Evolutionary conservation across 2,113 vertebrate genomes (phyloP).

Genomic region (Muscicapa adusta): DNA sequence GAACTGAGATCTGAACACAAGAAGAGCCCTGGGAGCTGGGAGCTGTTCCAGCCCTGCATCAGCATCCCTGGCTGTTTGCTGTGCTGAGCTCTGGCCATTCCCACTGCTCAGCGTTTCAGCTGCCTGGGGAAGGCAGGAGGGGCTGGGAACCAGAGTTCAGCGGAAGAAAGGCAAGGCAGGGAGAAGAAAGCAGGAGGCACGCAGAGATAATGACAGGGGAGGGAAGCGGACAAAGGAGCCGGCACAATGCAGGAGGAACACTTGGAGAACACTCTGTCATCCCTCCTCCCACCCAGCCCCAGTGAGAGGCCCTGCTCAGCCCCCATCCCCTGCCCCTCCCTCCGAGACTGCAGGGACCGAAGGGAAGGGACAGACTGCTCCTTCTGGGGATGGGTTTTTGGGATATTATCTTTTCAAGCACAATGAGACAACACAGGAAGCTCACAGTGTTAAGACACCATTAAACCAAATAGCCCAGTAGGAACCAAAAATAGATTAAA

Average conservation of each 20-base stretch:
- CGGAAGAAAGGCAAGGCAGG: not conserved
- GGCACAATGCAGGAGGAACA: constrained; percentile 17
- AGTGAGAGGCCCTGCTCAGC: not conserved
- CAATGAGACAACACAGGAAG: not conserved
- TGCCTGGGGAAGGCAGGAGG: not conserved
- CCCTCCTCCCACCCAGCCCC: not conserved
- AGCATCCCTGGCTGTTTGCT: not conserved
- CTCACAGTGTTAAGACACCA: not conserved
- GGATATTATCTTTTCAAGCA: not conserved
- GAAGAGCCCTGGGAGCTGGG: not conserved
- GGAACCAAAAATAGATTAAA: not conserved
- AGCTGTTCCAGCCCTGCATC: accelerated
- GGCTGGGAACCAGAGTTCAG: not conserved
- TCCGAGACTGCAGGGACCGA: not conserved
- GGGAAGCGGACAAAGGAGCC: constrained; percentile 19
- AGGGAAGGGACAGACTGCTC: not conserved
- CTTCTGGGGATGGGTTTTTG: not conserved
- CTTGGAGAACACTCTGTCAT: not conserved
- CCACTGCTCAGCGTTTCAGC: not conserved
- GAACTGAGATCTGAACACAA: not conserved
- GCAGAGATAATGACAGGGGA: constrained; percentile 59
- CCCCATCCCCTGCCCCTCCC: not conserved
- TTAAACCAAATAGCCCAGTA: not conserved
- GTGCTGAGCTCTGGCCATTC: accelerated
- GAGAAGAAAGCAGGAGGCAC: constrained; percentile 16